Evolutionary conservation across 2,797 vertebrate genomes (phyloP).

Genomic region (Gallirallus australis): DNA sequence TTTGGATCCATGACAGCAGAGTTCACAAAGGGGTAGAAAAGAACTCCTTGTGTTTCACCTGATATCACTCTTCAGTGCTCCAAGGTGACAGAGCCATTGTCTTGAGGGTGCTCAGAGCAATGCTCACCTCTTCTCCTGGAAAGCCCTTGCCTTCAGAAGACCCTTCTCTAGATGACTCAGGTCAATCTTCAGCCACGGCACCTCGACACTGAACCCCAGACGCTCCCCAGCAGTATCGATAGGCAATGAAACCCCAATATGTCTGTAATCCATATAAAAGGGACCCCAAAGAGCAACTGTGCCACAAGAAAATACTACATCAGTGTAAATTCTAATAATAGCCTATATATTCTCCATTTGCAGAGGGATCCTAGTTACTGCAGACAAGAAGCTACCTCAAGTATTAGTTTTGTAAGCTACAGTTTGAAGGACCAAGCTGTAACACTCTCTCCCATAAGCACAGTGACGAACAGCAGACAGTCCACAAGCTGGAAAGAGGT

Average conservation of each 20-base stretch:
- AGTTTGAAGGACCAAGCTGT: not conserved
- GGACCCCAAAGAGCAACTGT: not conserved
- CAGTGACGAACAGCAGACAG: not conserved
- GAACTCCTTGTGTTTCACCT: not conserved
- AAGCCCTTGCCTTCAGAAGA: not conserved
- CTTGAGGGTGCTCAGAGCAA: not conserved
- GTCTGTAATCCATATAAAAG: not conserved
- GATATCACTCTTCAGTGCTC: not conserved
- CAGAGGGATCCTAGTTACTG: not conserved
- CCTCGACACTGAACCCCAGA: rapidly evolving
- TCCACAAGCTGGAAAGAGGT: not conserved
- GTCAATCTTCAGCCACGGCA: rapidly evolving
- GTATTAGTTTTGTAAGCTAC: not conserved
- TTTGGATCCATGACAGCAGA: not conserved
- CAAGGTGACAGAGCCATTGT: not conserved
- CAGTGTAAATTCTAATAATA: not conserved
- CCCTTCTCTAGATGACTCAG: not conserved
- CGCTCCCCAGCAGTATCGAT: not conserved
- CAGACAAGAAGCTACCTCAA: not conserved
- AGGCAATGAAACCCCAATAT: not conserved
- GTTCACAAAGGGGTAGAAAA: not conserved
- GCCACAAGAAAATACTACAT: not conserved
- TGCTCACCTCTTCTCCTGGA: not conserved
- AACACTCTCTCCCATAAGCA: not conserved
- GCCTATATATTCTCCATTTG: not conserved